Conservation (phyloP, 2,113 vertebrate genomes). For the Otus sunia region DNA sequence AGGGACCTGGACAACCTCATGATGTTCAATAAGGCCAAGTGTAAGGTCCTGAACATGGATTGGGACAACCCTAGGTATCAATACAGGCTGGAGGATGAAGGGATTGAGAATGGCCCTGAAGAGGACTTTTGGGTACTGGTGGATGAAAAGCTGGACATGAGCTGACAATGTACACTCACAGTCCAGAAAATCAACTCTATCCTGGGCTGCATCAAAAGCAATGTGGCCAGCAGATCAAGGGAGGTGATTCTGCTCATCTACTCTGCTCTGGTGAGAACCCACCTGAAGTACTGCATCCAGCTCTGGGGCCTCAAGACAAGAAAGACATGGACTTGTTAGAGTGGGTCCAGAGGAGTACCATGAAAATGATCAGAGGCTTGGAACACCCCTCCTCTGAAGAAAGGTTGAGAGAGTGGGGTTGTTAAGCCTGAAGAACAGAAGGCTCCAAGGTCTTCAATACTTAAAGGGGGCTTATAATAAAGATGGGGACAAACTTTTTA, state of each 20-base stretch:
- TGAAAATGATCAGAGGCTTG: not conserved
- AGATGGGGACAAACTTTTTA: too few species aligned
- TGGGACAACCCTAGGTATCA: not conserved
- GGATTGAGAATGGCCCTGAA: not conserved
- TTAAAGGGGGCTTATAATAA: not conserved
- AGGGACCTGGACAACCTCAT: not conserved
- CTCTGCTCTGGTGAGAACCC: not conserved
- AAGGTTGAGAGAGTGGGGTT: not conserved
- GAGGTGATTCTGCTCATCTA: not conserved
- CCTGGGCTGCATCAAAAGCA: not conserved
- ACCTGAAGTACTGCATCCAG: not conserved
- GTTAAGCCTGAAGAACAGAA: not conserved
- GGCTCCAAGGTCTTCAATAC: not conserved
- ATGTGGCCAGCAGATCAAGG: accelerated
- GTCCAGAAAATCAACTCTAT: not conserved
- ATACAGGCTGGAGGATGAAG: not conserved
- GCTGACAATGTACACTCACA: accelerated
- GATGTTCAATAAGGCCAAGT: not conserved
- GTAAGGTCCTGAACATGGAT: not conserved
- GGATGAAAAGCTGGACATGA: not conserved
- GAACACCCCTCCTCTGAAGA: not conserved
- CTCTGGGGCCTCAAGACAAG: not conserved
- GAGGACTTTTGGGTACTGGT: not conserved
- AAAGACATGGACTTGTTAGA: not conserved
- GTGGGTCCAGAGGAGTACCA: not conserved